Evolutionary conservation across 2,797 vertebrate species (phyloP).

Genomic region (Chelon labrosus): DNA sequence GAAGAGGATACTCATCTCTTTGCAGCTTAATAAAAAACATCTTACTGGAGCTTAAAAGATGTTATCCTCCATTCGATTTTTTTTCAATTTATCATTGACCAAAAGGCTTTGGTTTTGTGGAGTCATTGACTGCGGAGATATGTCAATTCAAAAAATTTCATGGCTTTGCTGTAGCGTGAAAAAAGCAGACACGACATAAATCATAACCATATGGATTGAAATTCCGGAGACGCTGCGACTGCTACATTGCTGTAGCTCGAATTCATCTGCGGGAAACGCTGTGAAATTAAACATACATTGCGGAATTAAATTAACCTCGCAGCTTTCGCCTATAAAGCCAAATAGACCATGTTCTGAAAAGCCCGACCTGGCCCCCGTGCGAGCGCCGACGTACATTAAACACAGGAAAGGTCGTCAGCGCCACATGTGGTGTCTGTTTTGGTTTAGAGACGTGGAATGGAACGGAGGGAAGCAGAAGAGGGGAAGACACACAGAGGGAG

Average conservation of each 20-base stretch:
- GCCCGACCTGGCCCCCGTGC: constrained; percentile 4
- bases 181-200: constrained; percentile 66
- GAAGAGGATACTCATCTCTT: constrained; percentile 62
- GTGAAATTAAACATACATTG: constrained; percentile 72
- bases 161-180: constrained; percentile 64
- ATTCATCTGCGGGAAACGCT: constrained; percentile 60
- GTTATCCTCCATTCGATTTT: constrained; percentile 48
- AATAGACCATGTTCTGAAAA: constrained; percentile 62
- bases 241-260: constrained; percentile 46
- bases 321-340: constrained; percentile 58
- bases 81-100: constrained; percentile 58
- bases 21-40: constrained; percentile 67
- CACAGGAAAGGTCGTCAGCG: constrained; percentile 51
- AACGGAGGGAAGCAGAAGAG: constrained; percentile 40
- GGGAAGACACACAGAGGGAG: constrained; percentile 58
- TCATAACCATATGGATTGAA: constrained; percentile 66
- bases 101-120: constrained; percentile 58
- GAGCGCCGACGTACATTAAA: constrained; percentile 52
- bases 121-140: constrained; percentile 60
- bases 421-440: constrained; percentile 76
- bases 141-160: constrained; percentile 73
- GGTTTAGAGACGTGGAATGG: constrained; percentile 56
- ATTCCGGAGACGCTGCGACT: constrained; percentile 50
- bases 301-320: constrained; percentile 68
- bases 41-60: constrained; percentile 61